A percentile compares a stretch with the other conserved stretches of the same genome.
phyloP scores from a whole-genome alignment of 35 echinoderm and acorn worm species.

The Eucidaris tribuloides region DNA sequence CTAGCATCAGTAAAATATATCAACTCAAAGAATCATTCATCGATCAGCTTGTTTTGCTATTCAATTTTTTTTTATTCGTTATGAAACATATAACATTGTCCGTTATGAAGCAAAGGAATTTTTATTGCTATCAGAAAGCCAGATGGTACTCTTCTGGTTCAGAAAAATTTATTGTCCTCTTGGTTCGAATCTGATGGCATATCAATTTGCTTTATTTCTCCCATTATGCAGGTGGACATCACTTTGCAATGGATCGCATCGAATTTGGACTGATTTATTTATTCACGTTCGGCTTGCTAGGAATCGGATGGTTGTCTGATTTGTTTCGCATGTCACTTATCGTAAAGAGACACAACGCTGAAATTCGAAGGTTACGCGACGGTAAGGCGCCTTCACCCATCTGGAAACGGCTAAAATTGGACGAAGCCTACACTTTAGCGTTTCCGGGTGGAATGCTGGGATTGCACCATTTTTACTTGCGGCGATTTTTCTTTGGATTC shows the following conservation, averaged over 20 bases:
- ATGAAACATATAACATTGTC: too few species aligned
- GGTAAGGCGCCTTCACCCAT: neutral
- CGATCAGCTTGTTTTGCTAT: too few species aligned
- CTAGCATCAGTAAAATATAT: too few species aligned
- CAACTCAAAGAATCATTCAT: too few species aligned
- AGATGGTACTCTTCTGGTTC: too few species aligned
- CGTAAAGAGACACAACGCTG: slow-evolving; percentile 27
- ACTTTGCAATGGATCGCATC: slow-evolving; percentile 26
- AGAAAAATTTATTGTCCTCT: too few species aligned
- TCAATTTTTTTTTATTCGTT: too few species aligned
- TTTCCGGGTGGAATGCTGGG: slow-evolving; percentile 45
- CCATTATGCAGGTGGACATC: slow-evolving; percentile 21
- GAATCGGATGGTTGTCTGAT: slow-evolving; percentile 38
- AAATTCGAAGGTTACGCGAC: neutral
- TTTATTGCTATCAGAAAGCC: too few species aligned
- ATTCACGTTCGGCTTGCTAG: slow-evolving; percentile 25
- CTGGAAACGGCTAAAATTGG: neutral
- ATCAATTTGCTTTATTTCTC: too few species aligned
- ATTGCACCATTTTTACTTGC: slow-evolving; percentile 57
- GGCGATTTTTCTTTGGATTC: neutral
- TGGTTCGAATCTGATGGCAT: too few species aligned
- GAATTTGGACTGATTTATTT: slow-evolving; percentile 10
- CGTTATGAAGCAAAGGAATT: too few species aligned
- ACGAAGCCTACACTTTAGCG: slow-evolving; percentile 38
- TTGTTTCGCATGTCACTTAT: slow-evolving; percentile 40